Evolutionary conservation across 2,888 invertebrate genomes (phyloP).

Genomic region (Eilema caniola): DNA sequence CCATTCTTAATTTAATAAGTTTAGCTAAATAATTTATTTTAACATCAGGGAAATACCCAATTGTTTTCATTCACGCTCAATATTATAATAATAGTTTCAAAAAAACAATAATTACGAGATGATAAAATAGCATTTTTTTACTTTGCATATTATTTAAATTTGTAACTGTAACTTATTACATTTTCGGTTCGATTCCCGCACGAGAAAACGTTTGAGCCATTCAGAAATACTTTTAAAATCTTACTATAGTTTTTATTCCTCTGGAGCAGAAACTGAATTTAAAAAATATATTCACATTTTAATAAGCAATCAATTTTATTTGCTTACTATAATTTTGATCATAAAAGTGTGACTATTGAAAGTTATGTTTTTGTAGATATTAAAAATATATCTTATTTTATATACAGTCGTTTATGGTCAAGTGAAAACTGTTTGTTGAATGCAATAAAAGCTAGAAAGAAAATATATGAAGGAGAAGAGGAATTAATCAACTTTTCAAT

Average conservation of each 20-base stretch:
- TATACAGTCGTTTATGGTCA: too few species aligned
- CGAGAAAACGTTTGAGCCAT: not conserved
- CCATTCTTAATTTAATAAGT: too few species aligned
- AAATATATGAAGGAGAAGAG: too few species aligned
- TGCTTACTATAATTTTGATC: not conserved
- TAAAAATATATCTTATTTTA: not conserved
- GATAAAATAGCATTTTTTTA: not conserved
- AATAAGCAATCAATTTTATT: not conserved
- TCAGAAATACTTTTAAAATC: not conserved
- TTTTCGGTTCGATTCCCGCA: not conserved
- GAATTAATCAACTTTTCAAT: too few species aligned
- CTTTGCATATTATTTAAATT: not conserved
- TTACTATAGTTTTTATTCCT: not conserved
- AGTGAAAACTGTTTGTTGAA: too few species aligned
- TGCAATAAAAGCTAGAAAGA: too few species aligned
- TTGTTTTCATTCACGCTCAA: not conserved
- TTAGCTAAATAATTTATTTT: too few species aligned
- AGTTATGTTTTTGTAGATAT: not conserved
- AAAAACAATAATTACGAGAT: not conserved
- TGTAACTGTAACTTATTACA: not conserved
- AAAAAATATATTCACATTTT: not conserved
- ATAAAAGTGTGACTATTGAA: not conserved
- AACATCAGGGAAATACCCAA: too few species aligned
- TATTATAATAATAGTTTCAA: too few species aligned
- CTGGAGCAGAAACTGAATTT: not conserved